A percentile compares a stretch with the other conserved stretches of the same genome.
Conservation (phyloP, 2,113 vertebrate genomes). For the Greenwoodochromis staneri region DNA sequence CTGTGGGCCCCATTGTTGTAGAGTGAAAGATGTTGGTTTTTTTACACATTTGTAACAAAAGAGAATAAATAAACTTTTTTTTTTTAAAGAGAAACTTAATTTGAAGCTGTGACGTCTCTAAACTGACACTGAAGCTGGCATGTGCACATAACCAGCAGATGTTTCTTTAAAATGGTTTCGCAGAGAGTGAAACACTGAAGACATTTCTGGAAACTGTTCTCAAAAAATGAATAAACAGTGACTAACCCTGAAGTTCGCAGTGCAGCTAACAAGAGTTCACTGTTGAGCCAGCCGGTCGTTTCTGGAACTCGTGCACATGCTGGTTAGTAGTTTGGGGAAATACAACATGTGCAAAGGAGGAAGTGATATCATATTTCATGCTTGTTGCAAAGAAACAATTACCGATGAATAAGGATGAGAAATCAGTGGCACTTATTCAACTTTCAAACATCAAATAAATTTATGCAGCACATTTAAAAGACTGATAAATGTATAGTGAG, state of each 20-base stretch:
- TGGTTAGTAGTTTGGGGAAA: not conserved
- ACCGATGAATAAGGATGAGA: fast-evolving
- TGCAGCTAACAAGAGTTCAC: not conserved
- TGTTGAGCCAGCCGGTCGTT: not conserved
- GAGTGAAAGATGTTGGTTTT: not conserved
- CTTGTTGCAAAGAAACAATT: fast-evolving
- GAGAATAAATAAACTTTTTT: not conserved
- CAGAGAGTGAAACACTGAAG: not conserved
- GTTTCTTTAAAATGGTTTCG: fast-evolving
- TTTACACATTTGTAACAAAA: not conserved
- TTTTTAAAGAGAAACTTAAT: not conserved
- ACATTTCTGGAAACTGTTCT: not conserved
- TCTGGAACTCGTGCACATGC: not conserved
- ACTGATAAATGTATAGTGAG: not conserved
- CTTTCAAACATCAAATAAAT: not conserved
- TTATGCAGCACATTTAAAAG: not conserved
- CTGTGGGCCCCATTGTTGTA: not conserved
- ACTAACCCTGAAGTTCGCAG: not conserved
- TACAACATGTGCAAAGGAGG: not conserved
- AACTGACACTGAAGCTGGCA: not conserved
- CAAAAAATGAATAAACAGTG: fast-evolving
- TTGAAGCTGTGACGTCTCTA: not conserved
- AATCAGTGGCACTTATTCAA: not conserved
- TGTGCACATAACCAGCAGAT: not conserved
- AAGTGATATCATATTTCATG: not conserved